Evolutionary conservation across 2,888 invertebrate species (phyloP), one percentile per base, ranked within the genome.

Genomic region (Nasonovia ribisnigri): DNA sequence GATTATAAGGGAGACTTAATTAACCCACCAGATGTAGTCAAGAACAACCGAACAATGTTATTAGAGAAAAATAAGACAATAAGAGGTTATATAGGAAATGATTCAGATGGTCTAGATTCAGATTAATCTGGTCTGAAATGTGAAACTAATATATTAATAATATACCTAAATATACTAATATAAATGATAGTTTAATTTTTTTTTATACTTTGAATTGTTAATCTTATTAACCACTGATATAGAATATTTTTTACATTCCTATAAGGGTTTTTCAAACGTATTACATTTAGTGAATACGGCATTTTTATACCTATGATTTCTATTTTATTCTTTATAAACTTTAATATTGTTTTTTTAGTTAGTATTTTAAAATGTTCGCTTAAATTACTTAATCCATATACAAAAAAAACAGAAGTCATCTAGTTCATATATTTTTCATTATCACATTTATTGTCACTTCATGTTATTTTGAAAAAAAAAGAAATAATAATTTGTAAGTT

Each of bases 1-100:
- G 97, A 97, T 54, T 97, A 97, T 95, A 96, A 96, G 3, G 97
- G 97, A 0, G 97, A 97, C 95, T 95, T 97, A 4, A 95, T 96
- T 84, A 96, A 96, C 3, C 97, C 97, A 0, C 97, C 97, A 0
- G 96, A 96, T 91, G 96, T 96, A 95, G 96, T 96, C 0, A 96
- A 97, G 86, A 95, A 96, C 6, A 95, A 94, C 87, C 91, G 94
- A 77, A 77, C 94, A 57, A 88, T 88, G 42, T 42, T 93, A n/a
- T 42, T 90, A 26, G 94, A 95, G 42, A 95, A 95, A 90, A 94
- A 95, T 42, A 95, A 95, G 94, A 95, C 95, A 29, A 95, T 95
- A 88, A 95, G 95, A 88, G 95, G 95, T 57, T 94, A 94, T n/a
- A 86, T 94, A n/a, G 92, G 94, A 60, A 95, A 95, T 92, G 95